A percentile compares a stretch with the other conserved stretches of the same genome.
phyloP scores from a whole-genome alignment of 2,888 invertebrate genomes.

The Oligia latruncula region DNA sequence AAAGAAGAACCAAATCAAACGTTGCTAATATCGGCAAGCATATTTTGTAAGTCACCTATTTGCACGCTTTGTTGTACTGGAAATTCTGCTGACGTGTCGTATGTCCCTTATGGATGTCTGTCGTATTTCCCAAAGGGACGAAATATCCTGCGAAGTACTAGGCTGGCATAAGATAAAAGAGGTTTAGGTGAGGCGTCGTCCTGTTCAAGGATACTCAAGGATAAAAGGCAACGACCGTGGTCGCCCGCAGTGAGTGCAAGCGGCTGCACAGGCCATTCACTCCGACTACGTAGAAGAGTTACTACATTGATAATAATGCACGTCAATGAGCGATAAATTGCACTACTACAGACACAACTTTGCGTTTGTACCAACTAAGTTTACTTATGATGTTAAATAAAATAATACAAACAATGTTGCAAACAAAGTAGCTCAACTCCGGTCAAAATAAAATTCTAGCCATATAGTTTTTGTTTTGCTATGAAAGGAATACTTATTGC shows the following conservation, averaged over 20 bases:
- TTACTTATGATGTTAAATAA: background rate
- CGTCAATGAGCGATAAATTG: constrained; percentile 55
- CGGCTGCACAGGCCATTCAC: constrained; percentile 81
- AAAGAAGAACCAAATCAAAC: background rate
- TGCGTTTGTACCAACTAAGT: background rate
- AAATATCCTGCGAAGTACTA: constrained; percentile 90
- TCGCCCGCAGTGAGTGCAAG: constrained; percentile 62
- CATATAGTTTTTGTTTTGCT: background rate
- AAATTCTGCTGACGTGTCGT: constrained; percentile 39
- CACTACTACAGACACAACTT: constrained; percentile 22
- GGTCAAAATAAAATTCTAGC: background rate
- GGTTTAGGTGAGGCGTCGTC: constrained; percentile 81
- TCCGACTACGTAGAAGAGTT: constrained; percentile 64
- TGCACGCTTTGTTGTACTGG: constrained; percentile 6
- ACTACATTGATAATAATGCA: constrained; percentile 59
- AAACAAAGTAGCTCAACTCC: background rate
- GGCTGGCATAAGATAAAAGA: constrained; percentile 82
- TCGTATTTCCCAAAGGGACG: constrained; percentile 89
- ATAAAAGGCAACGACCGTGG: constrained; percentile 84
- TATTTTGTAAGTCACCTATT: background rate
- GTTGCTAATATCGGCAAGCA: background rate
- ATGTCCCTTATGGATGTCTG: constrained; percentile 81
- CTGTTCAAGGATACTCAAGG: constrained; percentile 89
- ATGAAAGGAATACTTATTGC: background rate
- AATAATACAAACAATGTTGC: background rate